Base-by-base conservation (phyloP, 2,888 invertebrate species). In the Fragum sueziense region DNA sequence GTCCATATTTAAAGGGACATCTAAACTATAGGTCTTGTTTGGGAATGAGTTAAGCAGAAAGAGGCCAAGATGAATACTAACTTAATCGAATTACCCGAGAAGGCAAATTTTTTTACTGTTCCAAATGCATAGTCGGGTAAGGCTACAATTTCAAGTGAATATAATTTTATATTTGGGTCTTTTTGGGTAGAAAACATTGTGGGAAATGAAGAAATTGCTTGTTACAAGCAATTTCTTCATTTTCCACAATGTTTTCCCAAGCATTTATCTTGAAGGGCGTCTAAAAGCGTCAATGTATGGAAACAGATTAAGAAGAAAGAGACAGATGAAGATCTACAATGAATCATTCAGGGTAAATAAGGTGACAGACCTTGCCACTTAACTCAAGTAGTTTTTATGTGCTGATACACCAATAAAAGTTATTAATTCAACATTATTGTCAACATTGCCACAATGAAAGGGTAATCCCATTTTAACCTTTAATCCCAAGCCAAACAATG, bases 221-320 rank as follows among this genome's bases (percentile, higher is more conserved):
- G n/a, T n/a, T n/a, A n/a, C n/a, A 27, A 57, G 57, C 61, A 61
- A 33, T 61, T 61, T 61, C 33, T 61, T 31, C 61, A n/a, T 61
- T 61, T 61, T n/a, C n/a, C 61, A 1, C 33, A 61, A 7, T 17
- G 20, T 61, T 61, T 31, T 61, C n/a, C n/a, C n/a, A n/a, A n/a
- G n/a, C n/a, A n/a, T n/a, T 17, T 31, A 59, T 25, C 54, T 37
- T 9, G 37, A 37, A 37, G 14, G 37, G n/a, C n/a, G n/a, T n/a
- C n/a, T n/a, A n/a, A n/a, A 37, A 37, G 14, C 14, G 37, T 37
- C 14, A 37, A 37, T 37, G 37, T 37, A 6, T 52, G 52, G 52
- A 6, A 52, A 52, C 6, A n/a, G n/a, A 22, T 52, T 52, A 52
- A n/a, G n/a, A 7, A 17, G 6, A 11, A 52, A n/a, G 22, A 41